Base-by-base conservation (phyloP, 2,888 invertebrate genomes). In the Piscicola geometra region DNA sequence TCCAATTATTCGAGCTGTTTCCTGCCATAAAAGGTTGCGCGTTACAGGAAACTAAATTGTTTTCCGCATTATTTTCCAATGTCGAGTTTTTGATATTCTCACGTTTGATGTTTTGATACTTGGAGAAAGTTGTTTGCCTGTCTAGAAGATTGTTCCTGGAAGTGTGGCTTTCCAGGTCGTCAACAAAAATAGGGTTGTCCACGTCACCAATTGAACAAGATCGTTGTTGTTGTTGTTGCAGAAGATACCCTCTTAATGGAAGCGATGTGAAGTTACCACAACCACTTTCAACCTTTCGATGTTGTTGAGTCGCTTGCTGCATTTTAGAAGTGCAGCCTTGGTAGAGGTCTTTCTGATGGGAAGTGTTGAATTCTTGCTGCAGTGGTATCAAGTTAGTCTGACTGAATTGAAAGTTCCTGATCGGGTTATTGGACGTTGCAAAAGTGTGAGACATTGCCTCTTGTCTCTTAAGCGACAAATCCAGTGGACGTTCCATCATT, bases 141-240 rank as follows among this genome's bases (percentile, higher is more conserved):
- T 5, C n/a, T 56, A 5, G 60, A 25, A 3, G 60, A 56, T 56
- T 56, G 60, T 21, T 56, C n/a, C 60, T 3, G 3, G n/a, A 56
- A 56, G n/a, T 15, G 5, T 56, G 60, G n/a, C 25, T 56, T 5
- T 56, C 60, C 21, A 56, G 25, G 52, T 71, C 71, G 5, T 71
- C 71, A 1, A 71, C 71, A 9, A 47, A 50, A 52, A 71, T 71
- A 1, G 71, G 71, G 47, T 71, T 47, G 71, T 71, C 33, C 30
- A 71, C 30, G 71, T 71, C 50, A 0, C 71, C 71, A 9, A 50
- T 56, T 5, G 60, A 21, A 56, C n/a, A 56, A 3, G 5, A 18
- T n/a, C n/a, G 60, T 56, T 18, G 25, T 56, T 18, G 5, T 25
- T 56, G 21, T 56, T 56, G 60, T 25, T 41, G 41, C n/a, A n/a